Evolutionary conservation across 2,113 vertebrate genomes (phyloP).

Genomic region (Crotophaga sulcirostris): DNA sequence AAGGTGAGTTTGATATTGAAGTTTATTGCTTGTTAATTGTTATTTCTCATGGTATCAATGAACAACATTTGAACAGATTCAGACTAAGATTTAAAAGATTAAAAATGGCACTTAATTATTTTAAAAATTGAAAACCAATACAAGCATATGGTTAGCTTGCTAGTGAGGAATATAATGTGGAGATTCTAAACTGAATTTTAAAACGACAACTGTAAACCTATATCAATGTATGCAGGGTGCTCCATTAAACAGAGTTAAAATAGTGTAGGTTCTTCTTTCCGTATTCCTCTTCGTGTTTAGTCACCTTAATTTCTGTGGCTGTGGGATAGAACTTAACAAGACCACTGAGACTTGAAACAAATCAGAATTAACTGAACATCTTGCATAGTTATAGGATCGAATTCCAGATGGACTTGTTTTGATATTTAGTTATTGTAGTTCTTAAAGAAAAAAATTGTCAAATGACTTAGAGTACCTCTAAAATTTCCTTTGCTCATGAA

Average conservation of each 20-base stretch:
- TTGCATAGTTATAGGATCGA: not conserved
- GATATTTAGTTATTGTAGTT: not conserved
- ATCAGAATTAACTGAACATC: not conserved
- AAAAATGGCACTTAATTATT: not conserved
- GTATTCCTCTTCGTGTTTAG: not conserved
- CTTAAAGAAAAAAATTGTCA: not conserved
- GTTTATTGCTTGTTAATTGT: not conserved
- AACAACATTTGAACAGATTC: not conserved
- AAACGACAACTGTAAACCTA: not conserved
- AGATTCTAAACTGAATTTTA: not conserved
- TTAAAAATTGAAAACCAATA: not conserved
- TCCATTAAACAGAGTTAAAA: not conserved
- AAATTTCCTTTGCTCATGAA: not conserved
- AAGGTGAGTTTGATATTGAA: not conserved
- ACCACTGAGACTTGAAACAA: not conserved
- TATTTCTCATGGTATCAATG: not conserved
- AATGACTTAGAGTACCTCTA: not conserved
- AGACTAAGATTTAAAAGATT: not conserved
- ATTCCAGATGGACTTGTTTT: slow-evolving; percentile 2
- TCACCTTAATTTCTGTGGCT: not conserved
- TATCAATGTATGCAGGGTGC: not conserved
- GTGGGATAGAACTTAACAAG: not conserved
- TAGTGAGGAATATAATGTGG: not conserved
- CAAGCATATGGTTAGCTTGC: not conserved
- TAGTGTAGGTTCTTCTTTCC: not conserved